Evolutionary conservation across 1,140 invertebrate species (phyloP).

Genomic region (Tetragonula clypearis): DNA sequence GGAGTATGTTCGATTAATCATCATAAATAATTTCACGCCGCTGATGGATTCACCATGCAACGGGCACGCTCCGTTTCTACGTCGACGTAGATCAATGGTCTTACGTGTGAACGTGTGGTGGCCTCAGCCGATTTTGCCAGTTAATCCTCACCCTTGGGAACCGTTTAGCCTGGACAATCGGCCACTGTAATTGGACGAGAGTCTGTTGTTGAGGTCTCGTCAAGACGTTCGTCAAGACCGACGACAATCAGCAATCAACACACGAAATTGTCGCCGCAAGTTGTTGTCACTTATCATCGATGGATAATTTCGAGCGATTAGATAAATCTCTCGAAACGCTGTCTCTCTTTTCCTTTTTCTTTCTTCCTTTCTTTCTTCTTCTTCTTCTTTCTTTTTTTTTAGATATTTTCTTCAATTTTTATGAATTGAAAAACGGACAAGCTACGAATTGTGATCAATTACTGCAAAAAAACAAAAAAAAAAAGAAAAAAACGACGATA

Average conservation of each 20-base stretch:
- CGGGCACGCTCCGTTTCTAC: conserved; percentile 2
- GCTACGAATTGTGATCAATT: no score
- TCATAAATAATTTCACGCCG: conserved; percentile 65
- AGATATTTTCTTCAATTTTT: background rate
- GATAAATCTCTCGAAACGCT: background rate
- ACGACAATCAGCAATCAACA: conserved; percentile 66
- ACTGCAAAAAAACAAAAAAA: no score
- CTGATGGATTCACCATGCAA: conserved; percentile 55
- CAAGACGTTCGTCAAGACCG: conserved; percentile 49
- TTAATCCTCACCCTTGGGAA: conserved; percentile 74
- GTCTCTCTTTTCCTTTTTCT: background rate
- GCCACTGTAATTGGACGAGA: conserved; percentile 77
- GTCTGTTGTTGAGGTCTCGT: conserved; percentile 70
- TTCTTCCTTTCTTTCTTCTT: background rate
- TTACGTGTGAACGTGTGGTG: conserved; percentile 33
- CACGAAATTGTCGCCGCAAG: conserved; percentile 54
- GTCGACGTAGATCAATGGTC: conserved; percentile 22
- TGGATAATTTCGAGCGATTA: background rate
- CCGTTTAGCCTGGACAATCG: conserved; percentile 74
- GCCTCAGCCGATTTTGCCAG: conserved; percentile 60
- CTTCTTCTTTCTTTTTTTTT: background rate
- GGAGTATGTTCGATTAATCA: conserved; percentile 54
- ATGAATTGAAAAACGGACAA: background rate
- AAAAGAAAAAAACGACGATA: no score
- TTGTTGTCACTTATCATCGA: conserved; percentile 44